Conservation (phyloP, 1,140 invertebrate species). For the Xylocopa sonorina region DNA sequence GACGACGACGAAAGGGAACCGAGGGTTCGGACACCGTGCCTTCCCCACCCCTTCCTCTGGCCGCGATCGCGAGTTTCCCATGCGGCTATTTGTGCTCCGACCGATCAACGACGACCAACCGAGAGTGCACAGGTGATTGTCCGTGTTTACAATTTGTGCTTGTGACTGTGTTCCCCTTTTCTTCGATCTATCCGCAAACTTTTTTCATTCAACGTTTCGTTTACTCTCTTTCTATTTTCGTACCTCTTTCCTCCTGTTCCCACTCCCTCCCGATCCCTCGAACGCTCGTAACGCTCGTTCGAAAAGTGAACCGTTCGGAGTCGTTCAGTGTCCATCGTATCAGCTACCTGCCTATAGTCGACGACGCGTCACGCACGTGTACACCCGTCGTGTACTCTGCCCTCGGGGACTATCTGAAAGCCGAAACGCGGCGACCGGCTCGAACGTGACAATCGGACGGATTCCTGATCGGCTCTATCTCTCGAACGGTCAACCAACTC, state of each 20-base stretch:
- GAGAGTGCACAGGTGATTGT: conserved; percentile 60
- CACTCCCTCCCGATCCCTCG: too few species aligned
- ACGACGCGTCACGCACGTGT: conserved; percentile 38
- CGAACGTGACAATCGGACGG: conserved; percentile 71
- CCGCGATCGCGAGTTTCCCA: conserved; percentile 32
- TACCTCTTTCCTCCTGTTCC: too few species aligned
- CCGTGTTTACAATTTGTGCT: conserved; percentile 43
- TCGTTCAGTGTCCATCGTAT: too few species aligned
- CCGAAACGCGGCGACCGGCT: conserved; percentile 67
- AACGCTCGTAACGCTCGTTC: too few species aligned
- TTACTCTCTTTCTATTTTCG: background rate
- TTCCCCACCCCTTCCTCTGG: conserved; percentile 4
- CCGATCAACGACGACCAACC: conserved; percentile 21
- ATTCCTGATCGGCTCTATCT: conserved; percentile 73
- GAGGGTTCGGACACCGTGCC: conserved; percentile 15
- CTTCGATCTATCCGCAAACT: too few species aligned
- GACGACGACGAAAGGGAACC: too few species aligned
- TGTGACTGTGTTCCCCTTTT: conserved; percentile 42
- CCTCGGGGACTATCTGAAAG: conserved; percentile 66
- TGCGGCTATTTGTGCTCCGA: conserved; percentile 20
- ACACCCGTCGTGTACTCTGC: too few species aligned
- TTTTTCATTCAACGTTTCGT: background rate
- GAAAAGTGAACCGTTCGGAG: background rate
- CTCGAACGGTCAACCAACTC: conserved; percentile 74
- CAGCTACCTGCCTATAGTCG: too few species aligned